Base-by-base conservation (phyloP, 2,888 invertebrate genomes). In the Scaptomyza cyrtandrae region DNA sequence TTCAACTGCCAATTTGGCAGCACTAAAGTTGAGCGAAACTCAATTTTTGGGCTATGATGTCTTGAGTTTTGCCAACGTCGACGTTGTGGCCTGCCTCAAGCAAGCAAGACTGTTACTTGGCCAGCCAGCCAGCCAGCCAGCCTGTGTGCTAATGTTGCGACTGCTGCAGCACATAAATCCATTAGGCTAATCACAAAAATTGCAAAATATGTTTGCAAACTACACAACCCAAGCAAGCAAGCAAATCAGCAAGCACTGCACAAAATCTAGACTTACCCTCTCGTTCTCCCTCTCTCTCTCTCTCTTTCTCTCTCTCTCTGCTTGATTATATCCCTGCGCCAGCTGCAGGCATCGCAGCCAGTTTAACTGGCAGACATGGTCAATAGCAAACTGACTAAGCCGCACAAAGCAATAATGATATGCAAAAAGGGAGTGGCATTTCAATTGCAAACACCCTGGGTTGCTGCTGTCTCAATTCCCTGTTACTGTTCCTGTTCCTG, bases 151-250 rank as follows among this genome's bases (percentile, higher is more conserved):
- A 70, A 78, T 78, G 68, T 75, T 68, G 61, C 49, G 55, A 70
- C 50, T 50, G 35, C 78, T 75, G 71, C 78, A 65, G 78, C 58
- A 71, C 73, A 80, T 80, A 78, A 80, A 80, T 80, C 80, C 80
- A 80, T 80, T 80, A 80, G 65, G 68, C 73, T 80, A 80, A 80
- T 80, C 80, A 78, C 56, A 73, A 67, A 78, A 73, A 76, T 75
- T 68, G 68, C 71, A 71, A 73, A 78, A 81, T 80, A 75, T 78
- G 70, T 69, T 81, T 65, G 71, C 66, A 67, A 69, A 62, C 69
- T 60, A 44, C 58, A 39, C 39, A 39, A 33, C 9, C 29, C 29
- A 29, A 35, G 35, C 29, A 29, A 35, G 35, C 39, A 3, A 41
- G 41, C 41, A n/a, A n/a, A n/a, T n/a, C 9, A 39, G 10, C 39